Conservation (phyloP, 2,113 vertebrate species). For the Nesogale talazaci region DNA sequence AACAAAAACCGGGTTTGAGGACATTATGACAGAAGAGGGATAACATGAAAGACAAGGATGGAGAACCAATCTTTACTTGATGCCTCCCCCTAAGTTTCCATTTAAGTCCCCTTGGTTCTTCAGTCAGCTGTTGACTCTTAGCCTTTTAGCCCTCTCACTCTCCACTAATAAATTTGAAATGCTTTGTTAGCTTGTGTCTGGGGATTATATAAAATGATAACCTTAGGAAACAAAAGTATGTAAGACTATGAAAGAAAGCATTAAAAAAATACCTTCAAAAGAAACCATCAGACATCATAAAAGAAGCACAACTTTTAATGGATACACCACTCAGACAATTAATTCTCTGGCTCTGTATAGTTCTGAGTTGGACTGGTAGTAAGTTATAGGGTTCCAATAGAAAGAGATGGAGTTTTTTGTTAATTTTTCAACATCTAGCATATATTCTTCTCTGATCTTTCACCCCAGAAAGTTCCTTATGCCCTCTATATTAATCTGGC, state of each 20-base stretch:
- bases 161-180: neutral
- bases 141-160: neutral
- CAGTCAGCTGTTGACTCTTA: neutral
- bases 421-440: neutral
- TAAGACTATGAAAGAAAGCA: neutral
- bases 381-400: neutral
- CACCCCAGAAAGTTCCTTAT: too few species aligned
- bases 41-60: neutral
- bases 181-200: slow-evolving; percentile 3
- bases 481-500: too few species aligned
- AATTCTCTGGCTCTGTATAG: neutral
- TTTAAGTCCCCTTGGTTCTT: neutral
- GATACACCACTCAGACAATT: neutral
- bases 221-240: slow-evolving; percentile 46
- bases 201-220: neutral
- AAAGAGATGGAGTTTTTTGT: neutral
- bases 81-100: neutral
- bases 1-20: neutral
- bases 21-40: neutral
- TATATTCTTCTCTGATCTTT: neutral
- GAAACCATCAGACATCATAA: neutral
- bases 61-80: neutral
- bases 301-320: slow-evolving; percentile 15
- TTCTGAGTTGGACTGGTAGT: slow-evolving; percentile 32
- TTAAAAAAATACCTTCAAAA: slow-evolving; percentile 31